These are phyloP conservation scores for Drosophila littoralis DNA, from an alignment of 1,140 invertebrate species.

Conservation along the genomic window DNA sequence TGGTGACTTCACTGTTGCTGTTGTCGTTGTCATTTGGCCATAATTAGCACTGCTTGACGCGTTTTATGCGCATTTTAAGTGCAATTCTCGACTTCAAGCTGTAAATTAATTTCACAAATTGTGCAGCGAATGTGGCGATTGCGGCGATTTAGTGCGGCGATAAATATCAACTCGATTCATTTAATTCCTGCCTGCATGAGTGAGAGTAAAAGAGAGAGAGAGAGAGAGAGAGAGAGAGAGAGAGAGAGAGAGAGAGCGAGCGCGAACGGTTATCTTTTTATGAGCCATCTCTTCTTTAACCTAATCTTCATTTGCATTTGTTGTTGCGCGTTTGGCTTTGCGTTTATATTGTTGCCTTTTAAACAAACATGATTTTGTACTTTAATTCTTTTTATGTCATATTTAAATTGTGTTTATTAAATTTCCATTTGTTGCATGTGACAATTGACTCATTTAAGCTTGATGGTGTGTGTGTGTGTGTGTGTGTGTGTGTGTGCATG, in stretches of 20 bases:
- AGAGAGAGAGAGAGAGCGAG: too few species aligned
- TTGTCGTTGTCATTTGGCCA: conserved; percentile 31
- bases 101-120: conserved; percentile 77
- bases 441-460: too few species aligned
- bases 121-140: conserved; percentile 39
- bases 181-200: neutral
- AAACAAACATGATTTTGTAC: conserved; percentile 74
- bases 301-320: neutral
- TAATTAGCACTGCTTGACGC: conserved; percentile 58
- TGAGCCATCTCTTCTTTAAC: conserved; percentile 13
- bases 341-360: conserved; percentile 50
- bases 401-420: conserved; percentile 74
- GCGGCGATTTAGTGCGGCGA: conserved; percentile 37
- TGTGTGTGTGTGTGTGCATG: too few species aligned
- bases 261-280: neutral
- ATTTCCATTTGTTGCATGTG: conserved; percentile 35
- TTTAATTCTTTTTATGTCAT: conserved; percentile 63
- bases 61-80: conserved; percentile 56
- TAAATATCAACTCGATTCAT: conserved; percentile 50
- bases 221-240: neutral
- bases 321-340: conserved; percentile 9
- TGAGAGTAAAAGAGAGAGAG: neutral
- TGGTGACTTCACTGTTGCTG: neutral
- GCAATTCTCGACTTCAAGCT: conserved; percentile 40
- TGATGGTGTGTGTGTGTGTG: too few species aligned